phyloP scores from a whole-genome alignment of 2,113 vertebrate species.

The Tylochromis polylepis region DNA sequence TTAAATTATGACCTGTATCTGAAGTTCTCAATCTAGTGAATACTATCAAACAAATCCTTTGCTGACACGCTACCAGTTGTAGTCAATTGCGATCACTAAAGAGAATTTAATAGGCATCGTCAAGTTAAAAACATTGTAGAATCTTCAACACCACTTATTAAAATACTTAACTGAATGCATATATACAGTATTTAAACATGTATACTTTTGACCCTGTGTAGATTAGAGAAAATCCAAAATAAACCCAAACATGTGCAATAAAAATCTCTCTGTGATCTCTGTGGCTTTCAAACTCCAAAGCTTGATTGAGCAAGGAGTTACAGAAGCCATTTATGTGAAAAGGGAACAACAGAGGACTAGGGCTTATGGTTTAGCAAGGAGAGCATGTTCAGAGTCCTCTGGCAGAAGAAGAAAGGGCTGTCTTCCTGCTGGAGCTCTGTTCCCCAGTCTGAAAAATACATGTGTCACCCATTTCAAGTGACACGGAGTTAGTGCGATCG shows the following conservation, averaged over 20 bases:
- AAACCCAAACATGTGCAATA: background rate
- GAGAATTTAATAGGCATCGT: background rate
- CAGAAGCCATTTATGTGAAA: background rate
- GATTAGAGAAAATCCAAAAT: background rate
- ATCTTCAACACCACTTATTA: background rate
- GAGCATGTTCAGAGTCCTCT: background rate
- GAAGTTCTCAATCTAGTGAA: background rate
- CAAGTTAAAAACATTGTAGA: background rate
- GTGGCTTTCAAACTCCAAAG: background rate
- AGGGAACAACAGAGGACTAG: background rate
- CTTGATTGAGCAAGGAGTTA: background rate
- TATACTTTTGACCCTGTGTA: background rate
- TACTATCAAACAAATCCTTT: background rate
- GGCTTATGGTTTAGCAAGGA: background rate
- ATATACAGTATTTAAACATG: background rate
- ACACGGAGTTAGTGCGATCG: background rate
- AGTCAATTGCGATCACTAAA: background rate
- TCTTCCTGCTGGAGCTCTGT: background rate
- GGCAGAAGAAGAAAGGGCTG: background rate
- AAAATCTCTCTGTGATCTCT: no score
- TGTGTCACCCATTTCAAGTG: background rate
- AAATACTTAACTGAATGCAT: background rate
- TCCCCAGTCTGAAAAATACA: background rate
- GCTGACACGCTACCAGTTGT: background rate
- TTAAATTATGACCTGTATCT: background rate